Base-by-base conservation (phyloP, 2,113 vertebrate genomes). In the Triplophysa tibetana region DNA sequence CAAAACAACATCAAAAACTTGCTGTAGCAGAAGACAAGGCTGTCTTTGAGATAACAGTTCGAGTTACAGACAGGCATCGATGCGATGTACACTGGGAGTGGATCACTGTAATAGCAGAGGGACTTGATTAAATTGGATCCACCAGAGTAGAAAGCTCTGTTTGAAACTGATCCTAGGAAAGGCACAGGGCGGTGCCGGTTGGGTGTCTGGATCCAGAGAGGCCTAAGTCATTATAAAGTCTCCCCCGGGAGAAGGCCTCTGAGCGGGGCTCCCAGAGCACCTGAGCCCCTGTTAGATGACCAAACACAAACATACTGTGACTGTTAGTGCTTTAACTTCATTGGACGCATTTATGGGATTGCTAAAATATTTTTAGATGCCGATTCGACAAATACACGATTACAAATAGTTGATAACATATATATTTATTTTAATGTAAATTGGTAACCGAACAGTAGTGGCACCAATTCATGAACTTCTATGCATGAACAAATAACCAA, bases 201-300 rank as follows among this genome's bases (percentile, higher is more conserved):
- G 62, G 23, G 41, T 24, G 58, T 76, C 41, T 75, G 65, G 43
- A 45, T 70, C 67, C 29, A 12, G 64, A 75, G 62, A 33, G 77
- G 3, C 69, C 76, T 75, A 3, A 85, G 73, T 87, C 87, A 89
- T 90, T 91, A 86, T 63, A 63, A 60, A 64, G 23, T 41, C 52
- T 91, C 91, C 87, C 89, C 19, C 21, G 82, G 80, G 85, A 84
- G 70, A 74, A 70, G 66, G 70, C 17, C 79, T 80, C 63, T 85
- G 26, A 79, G 24, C 82, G 82, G 86, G 82, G 79, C 75, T 77
- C 81, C 84, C 79, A 77, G 80, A 81, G 86, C 84, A 89, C 89
- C 87, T 90, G 88, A 61, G 82, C 54, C 86, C 89, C 83, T 75
- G 86, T 85, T 73, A 63, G 43, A 74, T 24, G 0, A 58, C 29